Evolutionary conservation across 2,797 vertebrate genomes (phyloP).

Genomic region (Staurois parvus): DNA sequence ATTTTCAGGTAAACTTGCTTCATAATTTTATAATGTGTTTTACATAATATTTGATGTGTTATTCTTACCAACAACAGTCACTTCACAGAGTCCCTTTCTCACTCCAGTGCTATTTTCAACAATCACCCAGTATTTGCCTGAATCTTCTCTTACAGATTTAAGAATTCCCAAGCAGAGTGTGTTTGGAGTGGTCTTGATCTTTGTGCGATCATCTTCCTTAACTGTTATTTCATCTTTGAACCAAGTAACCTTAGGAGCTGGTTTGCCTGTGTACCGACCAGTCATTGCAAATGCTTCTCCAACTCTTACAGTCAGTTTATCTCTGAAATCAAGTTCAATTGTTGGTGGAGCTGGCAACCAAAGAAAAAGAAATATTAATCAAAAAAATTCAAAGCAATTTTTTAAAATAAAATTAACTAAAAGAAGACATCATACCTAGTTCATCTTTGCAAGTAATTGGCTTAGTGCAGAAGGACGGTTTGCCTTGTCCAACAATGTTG

Average conservation of each 20-base stretch:
- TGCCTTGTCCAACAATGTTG: slow-evolving; percentile 93
- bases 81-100: slow-evolving; percentile 91
- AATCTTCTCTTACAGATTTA: slow-evolving; percentile 89
- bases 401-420: slow-evolving; percentile 57
- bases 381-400: background rate
- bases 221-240: slow-evolving; percentile 86
- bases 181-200: slow-evolving; percentile 87
- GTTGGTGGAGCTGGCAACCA: slow-evolving; percentile 88
- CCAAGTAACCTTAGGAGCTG: slow-evolving; percentile 91
- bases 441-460: slow-evolving; percentile 95
- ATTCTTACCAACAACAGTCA: slow-evolving; percentile 91
- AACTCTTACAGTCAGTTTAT: slow-evolving; percentile 90
- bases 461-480: slow-evolving; percentile 96
- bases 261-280: slow-evolving; percentile 93
- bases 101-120: slow-evolving; percentile 94
- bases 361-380: slow-evolving; percentile 60
- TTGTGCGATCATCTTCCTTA: slow-evolving; percentile 85
- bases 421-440: slow-evolving; percentile 81
- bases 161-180: slow-evolving; percentile 88
- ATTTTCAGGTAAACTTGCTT: background rate
- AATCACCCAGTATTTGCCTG: slow-evolving; percentile 91
- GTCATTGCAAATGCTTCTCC: slow-evolving; percentile 91
- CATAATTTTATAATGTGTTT: background rate
- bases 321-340: slow-evolving; percentile 95
- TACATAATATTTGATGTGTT: background rate